Evolutionary conservation across 2,888 invertebrate genomes (phyloP).

Genomic region (Noctua pronuba): DNA sequence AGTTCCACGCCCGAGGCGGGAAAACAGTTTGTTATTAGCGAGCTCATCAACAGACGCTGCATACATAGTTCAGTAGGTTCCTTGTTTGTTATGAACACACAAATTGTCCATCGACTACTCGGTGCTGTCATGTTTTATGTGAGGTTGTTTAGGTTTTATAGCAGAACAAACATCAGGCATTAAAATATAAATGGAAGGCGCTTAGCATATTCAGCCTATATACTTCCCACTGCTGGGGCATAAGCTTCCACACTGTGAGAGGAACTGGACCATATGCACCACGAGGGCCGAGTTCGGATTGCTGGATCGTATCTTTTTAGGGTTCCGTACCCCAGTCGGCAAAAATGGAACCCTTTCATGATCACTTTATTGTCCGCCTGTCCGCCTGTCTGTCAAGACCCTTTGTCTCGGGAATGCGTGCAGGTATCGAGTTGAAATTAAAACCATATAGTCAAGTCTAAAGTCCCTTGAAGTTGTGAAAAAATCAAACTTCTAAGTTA

Average conservation of each 20-base stretch:
- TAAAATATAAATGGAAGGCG: neutral
- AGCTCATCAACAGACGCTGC: constrained; percentile 36
- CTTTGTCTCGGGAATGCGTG: too few species aligned
- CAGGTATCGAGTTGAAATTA: too few species aligned
- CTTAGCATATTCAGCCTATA: neutral
- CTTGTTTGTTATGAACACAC: neutral
- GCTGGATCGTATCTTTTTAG: neutral
- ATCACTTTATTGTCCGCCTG: too few species aligned
- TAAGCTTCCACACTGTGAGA: neutral
- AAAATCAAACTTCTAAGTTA: too few species aligned
- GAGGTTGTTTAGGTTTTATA: neutral
- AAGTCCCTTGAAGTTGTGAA: too few species aligned
- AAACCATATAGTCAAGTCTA: too few species aligned
- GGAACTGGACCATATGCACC: neutral
- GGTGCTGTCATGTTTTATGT: neutral
- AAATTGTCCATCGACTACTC: neutral
- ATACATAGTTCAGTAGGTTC: neutral
- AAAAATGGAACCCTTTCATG: too few species aligned
- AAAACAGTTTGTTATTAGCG: neutral
- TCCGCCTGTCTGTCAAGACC: too few species aligned
- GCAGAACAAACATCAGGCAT: neutral
- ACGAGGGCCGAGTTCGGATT: neutral
- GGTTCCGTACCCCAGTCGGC: too few species aligned
- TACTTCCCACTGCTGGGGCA: neutral
- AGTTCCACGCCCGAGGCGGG: constrained; percentile 12